phyloP scores from a whole-genome alignment of 2,797 vertebrate genomes.

The Diplodus sargus region DNA sequence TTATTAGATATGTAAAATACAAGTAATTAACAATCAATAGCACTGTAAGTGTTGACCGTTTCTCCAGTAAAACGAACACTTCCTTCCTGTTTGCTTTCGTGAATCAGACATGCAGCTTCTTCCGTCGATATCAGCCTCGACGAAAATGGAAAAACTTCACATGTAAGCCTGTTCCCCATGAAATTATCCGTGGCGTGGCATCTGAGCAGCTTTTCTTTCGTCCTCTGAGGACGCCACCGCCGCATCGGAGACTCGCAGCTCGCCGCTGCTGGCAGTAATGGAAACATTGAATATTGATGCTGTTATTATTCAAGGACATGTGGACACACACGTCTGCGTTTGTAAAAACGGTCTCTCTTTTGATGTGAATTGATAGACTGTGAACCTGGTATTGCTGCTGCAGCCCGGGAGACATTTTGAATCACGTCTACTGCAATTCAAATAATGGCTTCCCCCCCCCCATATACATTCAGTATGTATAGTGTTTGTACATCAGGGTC shows the following conservation, averaged over 20 bases:
- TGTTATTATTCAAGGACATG: conserved; percentile 71
- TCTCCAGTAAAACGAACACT: background rate
- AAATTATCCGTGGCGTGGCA: conserved; percentile 11
- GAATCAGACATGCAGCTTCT: conserved; percentile 45
- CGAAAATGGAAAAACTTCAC: conserved; percentile 15
- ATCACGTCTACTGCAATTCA: conserved; percentile 31
- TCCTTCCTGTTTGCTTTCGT: conserved; percentile 24
- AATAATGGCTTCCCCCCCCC: conserved; percentile 19
- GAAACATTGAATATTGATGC: conserved; percentile 69
- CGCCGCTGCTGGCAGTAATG: conserved; percentile 33
- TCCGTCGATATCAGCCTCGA: conserved; percentile 24
- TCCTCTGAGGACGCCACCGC: conserved; percentile 35
- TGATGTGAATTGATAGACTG: conserved; percentile 61
- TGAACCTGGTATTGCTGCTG: conserved; percentile 16
- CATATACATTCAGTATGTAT: background rate
- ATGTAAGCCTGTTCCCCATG: conserved; percentile 1
- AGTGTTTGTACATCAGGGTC: conserved; percentile 9
- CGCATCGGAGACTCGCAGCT: background rate
- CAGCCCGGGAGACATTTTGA: conserved; percentile 29
- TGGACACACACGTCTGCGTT: conserved; percentile 51
- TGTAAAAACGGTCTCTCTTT: conserved; percentile 42
- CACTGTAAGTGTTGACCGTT: background rate
- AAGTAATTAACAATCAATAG: background rate
- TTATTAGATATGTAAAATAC: background rate
- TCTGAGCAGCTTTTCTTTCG: conserved; percentile 30